Base-by-base conservation (phyloP, 2,888 invertebrate species). In the Hoplodrina ambigua region DNA sequence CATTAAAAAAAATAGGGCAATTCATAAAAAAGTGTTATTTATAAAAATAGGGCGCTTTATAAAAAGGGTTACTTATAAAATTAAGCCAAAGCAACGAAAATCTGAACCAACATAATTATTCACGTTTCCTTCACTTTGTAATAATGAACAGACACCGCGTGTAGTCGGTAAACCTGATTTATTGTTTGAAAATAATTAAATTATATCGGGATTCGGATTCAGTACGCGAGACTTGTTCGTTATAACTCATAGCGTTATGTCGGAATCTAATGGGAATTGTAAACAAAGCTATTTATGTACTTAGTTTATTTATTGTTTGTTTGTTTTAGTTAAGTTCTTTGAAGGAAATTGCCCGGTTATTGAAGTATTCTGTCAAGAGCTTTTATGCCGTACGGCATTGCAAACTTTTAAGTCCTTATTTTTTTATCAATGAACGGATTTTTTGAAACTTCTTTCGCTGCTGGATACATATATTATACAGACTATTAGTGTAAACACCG, bases 161-260 rank as follows among this genome's bases (percentile, higher is more conserved):
- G 65, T 61, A 65, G 30, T 60, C 61, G 54, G 78, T 75, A 76
- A 80, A 72, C 66, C 66, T 58, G 66, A 79, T 79, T 72, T 76
- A 79, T 79, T 55, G 55, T 46, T 17, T 17, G 25, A 61, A 72
- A 80, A 62, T 75, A 71, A 80, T 80, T 69, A 66, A 79, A 72
- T 75, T 80, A 63, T 57, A 69, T 59, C 19, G 30, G 53, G 54
- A 69, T 72, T 69, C 30, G 46, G 60, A 64, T 70, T 70, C 56
- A 1, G 73, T 70, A 37, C 56, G 19, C 49, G 33, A 50, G 50
- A 19, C 54, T 61, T 70, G 62, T 62, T 41, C 30, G 44, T 65
- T 63, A 54, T 68, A 75, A 65, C 55, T 71, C 58, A 55, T 61
- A 59, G 65, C 15, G 44, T 64, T 78, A 72, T 60, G n/a, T 60